These are phyloP conservation scores for Drosophila navojoa DNA, from an alignment of 1,140 invertebrate genomes.

Conservation along the genomic window DNA sequence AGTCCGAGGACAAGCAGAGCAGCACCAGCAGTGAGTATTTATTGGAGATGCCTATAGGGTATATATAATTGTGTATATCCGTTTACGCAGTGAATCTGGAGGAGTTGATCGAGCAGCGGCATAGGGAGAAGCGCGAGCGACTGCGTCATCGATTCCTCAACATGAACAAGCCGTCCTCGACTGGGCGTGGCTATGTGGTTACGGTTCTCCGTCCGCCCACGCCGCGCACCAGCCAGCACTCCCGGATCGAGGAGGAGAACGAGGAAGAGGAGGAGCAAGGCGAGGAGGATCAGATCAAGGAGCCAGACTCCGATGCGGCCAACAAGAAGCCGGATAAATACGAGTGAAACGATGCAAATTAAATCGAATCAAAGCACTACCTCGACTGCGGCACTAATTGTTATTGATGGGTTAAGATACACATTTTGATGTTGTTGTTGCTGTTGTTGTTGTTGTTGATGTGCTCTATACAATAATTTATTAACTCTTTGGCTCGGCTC, in stretches of 20 bases:
- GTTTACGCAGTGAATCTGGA: conserved; percentile 50
- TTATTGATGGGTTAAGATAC: conserved; percentile 64
- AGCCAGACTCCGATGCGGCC: conserved; percentile 6
- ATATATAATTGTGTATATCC: neutral
- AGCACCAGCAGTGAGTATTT: conserved; percentile 4
- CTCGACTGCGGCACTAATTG: conserved; percentile 50
- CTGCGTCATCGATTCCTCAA: conserved; percentile 58
- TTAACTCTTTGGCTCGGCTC: neutral
- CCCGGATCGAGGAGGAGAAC: neutral
- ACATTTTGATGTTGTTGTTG: conserved; percentile 26
- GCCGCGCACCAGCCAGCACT: neutral
- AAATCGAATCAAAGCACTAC: neutral
- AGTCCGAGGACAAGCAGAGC: neutral
- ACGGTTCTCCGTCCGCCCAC: conserved; percentile 60
- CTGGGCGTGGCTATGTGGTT: conserved; percentile 40
- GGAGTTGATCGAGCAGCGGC: conserved; percentile 61
- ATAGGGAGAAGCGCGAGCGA: conserved; percentile 53
- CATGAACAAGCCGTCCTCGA: conserved; percentile 29
- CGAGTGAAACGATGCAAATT: conserved; percentile 13
- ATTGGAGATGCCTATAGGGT: neutral
- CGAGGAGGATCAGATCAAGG: neutral
- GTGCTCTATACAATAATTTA: no score
- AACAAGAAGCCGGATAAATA: conserved; percentile 25
- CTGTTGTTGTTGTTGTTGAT: neutral
- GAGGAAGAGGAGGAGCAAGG: conserved; percentile 16